Evolutionary conservation across 2,888 invertebrate genomes (phyloP), one percentile per base, ranked within the genome.

Genomic region (Conchocele bisecta): DNA sequence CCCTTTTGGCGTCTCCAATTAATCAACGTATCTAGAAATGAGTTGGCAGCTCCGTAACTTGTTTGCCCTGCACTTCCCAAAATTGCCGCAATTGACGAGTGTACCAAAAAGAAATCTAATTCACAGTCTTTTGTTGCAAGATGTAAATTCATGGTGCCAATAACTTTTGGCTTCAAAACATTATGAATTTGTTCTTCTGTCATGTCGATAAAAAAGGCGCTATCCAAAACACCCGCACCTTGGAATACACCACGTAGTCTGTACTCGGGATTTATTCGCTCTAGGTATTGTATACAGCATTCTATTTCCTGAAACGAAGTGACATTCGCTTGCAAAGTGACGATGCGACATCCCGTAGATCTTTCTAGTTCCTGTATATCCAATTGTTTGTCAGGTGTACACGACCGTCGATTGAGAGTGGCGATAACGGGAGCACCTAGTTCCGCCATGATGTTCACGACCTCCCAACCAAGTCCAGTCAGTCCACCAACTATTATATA

Each of bases 401-500:
- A 77, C 5, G 28, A 17, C 33, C 82, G 65, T 46, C 87, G 69
- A 28, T 81, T 81, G 6, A 87, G n/a, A 20, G 76, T 74, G n/a
- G 69, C 77, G 2, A 86, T 58, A 20, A 59, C 31, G 0, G 81
- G 79, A 29, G 84, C 87, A 3, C 83, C 81, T 15, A 58, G 56
- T 53, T 67, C 59, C 2, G 79, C 79, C 33, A 86, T 64, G 24
- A 75, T 66, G 11, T 71, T 61, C 1, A 84, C 69, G 29, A 81
- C 58, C n/a, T 81, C 79, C 85, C 85, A 85, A 3, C 87, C 87
- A 2, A 87, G 68, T 3, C 86, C 86, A 5, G 82, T 84, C 11
- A 83, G 68, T 2, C 86, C 85, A 13, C 86, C 86, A 7, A 85
- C 78, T 15, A 84, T 75, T 11, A 86, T 48, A 48, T 87, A 87